A percentile compares a stretch with the other conserved stretches of the same genome.
Conservation (phyloP, 2,888 invertebrate species). For the Ophion ellenae region DNA sequence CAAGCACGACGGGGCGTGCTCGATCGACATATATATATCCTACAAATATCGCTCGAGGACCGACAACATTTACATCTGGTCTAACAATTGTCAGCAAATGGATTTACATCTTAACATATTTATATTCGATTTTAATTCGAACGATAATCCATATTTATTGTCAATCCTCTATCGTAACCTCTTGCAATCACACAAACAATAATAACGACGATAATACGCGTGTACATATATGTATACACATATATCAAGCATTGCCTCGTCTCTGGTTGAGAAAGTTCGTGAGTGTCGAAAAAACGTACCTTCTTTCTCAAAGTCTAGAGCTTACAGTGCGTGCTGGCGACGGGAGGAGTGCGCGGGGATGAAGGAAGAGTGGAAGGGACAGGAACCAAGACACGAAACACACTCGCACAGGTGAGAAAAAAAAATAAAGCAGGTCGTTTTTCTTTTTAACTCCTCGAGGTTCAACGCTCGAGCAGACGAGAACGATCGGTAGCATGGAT, state of each 20-base stretch:
- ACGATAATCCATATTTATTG: slow-evolving; percentile 60
- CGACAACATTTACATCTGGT: slow-evolving; percentile 64
- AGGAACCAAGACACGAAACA: not conserved
- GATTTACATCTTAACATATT: slow-evolving; percentile 36
- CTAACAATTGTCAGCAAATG: slow-evolving; percentile 58
- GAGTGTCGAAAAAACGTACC: slow-evolving; percentile 13
- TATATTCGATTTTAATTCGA: slow-evolving; percentile 51
- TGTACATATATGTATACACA: too few relatives aligned
- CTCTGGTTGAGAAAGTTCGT: slow-evolving; percentile 56
- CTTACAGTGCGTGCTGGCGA: slow-evolving; percentile 17
- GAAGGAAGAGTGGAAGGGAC: not conserved
- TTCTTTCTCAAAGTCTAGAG: slow-evolving; percentile 8
- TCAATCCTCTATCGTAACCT: slow-evolving; percentile 64
- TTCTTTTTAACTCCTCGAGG: not conserved
- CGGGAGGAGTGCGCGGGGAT: not conserved
- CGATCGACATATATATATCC: slow-evolving; percentile 46
- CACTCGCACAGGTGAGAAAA: too few relatives aligned
- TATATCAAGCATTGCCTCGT: slow-evolving; percentile 58
- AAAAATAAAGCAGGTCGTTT: not conserved
- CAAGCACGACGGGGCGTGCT: slow-evolving; percentile 50
- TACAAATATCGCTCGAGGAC: slow-evolving; percentile 63
- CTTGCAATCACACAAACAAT: slow-evolving; percentile 47
- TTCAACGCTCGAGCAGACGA: not conserved
- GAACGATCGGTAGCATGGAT: not conserved
- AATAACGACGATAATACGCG: slow-evolving; percentile 1